These are phyloP conservation scores for Melanostoma mellinum DNA, from an alignment of 2,888 invertebrate species.

Conservation along the genomic window DNA sequence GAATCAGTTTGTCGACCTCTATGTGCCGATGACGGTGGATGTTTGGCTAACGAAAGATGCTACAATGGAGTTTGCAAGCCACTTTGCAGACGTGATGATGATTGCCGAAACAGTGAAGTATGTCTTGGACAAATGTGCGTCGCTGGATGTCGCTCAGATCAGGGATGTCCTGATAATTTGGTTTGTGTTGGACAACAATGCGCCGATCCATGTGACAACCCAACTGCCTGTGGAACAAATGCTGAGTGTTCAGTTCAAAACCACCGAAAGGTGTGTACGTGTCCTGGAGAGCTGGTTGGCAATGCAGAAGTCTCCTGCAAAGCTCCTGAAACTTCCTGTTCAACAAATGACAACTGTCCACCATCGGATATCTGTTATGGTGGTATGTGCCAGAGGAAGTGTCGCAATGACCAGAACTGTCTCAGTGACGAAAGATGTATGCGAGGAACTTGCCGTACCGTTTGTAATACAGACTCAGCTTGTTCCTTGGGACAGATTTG, in stretches of 20 bases:
- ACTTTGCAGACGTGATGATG: constrained; percentile 91
- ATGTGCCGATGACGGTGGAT: constrained; percentile 89
- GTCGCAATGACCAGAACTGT: constrained; percentile 91
- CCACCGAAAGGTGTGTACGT: constrained; percentile 89
- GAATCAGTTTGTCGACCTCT: constrained; percentile 89
- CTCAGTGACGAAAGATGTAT: constrained; percentile 93
- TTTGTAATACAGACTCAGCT: constrained; percentile 93
- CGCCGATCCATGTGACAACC: constrained; percentile 88
- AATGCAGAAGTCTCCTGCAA: constrained; percentile 89
- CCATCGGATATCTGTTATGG: constrained; percentile 89
- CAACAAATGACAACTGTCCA: constrained; percentile 86
- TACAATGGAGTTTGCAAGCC: constrained; percentile 91
- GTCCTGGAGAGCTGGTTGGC: constrained; percentile 88
- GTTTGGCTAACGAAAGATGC: constrained; percentile 89
- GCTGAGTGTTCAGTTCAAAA: constrained; percentile 88
- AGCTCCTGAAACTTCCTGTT: constrained; percentile 86
- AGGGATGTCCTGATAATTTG: constrained; percentile 88
- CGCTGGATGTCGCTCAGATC: constrained; percentile 91
- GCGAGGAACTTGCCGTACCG: constrained; percentile 90
- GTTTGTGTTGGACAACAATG: constrained; percentile 92
- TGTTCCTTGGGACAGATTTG: constrained; percentile 93
- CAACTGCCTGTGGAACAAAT: constrained; percentile 92
- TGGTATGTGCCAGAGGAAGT: constrained; percentile 89
- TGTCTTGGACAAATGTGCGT: constrained; percentile 91
- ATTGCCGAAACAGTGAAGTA: constrained; percentile 93